Evolutionary conservation across 1,140 invertebrate species (phyloP), one percentile per base, ranked within the genome.

Genomic region (Papilio helenus): DNA sequence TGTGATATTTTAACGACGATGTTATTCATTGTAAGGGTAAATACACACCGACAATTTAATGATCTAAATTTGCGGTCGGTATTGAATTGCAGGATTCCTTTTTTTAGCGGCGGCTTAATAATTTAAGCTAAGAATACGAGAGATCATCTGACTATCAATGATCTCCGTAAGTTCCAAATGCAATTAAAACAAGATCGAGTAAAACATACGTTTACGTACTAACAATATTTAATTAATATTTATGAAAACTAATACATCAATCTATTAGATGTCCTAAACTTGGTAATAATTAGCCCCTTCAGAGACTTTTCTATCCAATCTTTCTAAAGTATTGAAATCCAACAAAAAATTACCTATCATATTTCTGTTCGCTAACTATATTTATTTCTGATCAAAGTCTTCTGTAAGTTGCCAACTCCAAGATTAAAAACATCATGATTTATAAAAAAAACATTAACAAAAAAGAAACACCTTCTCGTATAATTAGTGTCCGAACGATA

Each of bases 31-130:
- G 91, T 89, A 72, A 74, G 76, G 49, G 61, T 76, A 88, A 90
- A 93, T 87, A 85, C 79, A 86, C 44, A 85, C 74, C 23, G 91
- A 93, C 91, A 89, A 87, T 87, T 89, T 91, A 93, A 92, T 92
- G 85, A 93, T 86, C 83, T 89, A 82, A 80, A 80, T 87, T 78
- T 83, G 79, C 72, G 55, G 78, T 72, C 26, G 51, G 81, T 89
- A 84, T 93, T 81, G 61, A 72, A 80, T 92, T 93, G 81, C 91
- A 20, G 23, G 77, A 0, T 12, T 18, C 12, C 42, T 29, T 79
- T 79, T 71, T 79, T 68, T 26, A n/a, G 18, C 34, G 10, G 44
- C 44, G 12, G 49, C 68, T 79, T 79, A 49, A 26, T 29, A 74
- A 74, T 74, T 49, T 23, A 20, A 58, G 55, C 34, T 8, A 0